phyloP scores from a whole-genome alignment of 2,888 invertebrate genomes.

The Sicus ferrugineus region DNA sequence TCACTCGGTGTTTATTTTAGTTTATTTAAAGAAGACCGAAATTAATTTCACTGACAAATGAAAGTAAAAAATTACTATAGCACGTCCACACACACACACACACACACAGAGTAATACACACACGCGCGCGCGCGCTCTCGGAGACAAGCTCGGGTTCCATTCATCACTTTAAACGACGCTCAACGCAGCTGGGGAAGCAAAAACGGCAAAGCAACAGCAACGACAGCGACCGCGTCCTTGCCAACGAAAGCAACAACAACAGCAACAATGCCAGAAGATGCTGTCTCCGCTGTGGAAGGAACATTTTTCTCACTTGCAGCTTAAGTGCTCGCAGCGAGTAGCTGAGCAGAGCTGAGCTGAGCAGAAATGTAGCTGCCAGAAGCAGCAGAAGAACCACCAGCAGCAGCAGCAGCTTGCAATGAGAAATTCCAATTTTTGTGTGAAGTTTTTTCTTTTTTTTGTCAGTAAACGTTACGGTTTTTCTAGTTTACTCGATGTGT shows the following conservation, averaged over 20 bases:
- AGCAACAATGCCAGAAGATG: neutral
- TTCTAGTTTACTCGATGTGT: conserved; percentile 1
- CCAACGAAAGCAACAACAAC: neutral
- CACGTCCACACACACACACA: conserved; percentile 10
- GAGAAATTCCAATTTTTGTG: neutral
- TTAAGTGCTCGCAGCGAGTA: conserved; percentile 20
- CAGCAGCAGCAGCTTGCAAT: no score
- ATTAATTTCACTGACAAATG: conserved; percentile 27
- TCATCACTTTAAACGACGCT: conserved; percentile 30
- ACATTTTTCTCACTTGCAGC: conserved; percentile 11
- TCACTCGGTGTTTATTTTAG: conserved; percentile 6
- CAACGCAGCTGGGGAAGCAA: neutral
- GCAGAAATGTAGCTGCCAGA: neutral
- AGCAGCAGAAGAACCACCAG: no score
- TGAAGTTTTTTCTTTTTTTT: neutral
- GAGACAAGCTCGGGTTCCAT: conserved; percentile 8
- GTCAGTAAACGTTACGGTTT: neutral
- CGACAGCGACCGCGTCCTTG: neutral
- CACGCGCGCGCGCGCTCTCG: neutral
- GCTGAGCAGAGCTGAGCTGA: neutral
- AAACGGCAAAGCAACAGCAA: neutral
- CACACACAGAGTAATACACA: neutral
- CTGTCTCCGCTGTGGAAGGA: neutral
- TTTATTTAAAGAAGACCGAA: conserved; percentile 3
- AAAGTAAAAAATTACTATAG: conserved; percentile 7